A percentile compares a stretch with the other conserved stretches of the same genome.
These are phyloP conservation scores for Leptoclinus maculatus DNA, from an alignment of 2,797 vertebrate species.

Conservation along the genomic window DNA sequence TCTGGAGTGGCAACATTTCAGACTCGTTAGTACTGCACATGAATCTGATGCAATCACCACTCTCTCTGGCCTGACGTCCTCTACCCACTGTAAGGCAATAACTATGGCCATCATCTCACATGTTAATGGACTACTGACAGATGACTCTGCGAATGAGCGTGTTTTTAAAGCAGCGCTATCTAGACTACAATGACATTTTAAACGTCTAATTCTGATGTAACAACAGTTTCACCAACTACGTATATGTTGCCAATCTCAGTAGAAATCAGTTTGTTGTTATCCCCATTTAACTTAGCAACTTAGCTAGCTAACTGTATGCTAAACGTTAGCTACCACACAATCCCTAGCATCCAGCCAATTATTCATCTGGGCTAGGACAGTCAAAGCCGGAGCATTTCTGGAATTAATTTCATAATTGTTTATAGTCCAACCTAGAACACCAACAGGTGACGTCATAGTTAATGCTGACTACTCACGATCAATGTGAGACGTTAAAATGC, in stretches of 20 bases:
- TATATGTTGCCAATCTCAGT: background rate
- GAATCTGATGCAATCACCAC: no score
- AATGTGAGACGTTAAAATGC: background rate
- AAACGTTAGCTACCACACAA: constrained; percentile 71
- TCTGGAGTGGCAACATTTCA: no score
- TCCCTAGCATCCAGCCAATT: constrained; percentile 82
- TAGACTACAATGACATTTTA: background rate
- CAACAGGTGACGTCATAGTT: constrained; percentile 14
- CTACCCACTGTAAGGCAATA: no score
- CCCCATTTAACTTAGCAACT: background rate
- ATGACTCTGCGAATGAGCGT: constrained; percentile 62
- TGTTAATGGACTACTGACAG: constrained; percentile 50
- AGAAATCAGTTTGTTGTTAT: background rate
- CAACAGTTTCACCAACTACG: background rate
- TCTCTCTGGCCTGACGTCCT: no score
- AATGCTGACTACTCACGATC: constrained; percentile 7
- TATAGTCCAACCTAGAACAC: constrained; percentile 15
- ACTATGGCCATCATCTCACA: no score
- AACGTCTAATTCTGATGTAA: background rate
- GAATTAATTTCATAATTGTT: constrained; percentile 30
- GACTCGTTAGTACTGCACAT: no score
- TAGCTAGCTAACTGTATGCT: constrained; percentile 37
- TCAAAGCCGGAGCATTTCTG: constrained; percentile 40
- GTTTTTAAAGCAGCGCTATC: background rate
- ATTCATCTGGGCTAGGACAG: constrained; percentile 63